Evolutionary conservation across 1,140 invertebrate genomes (phyloP), one percentile per base, ranked within the genome.

Genomic region (Himalopsyche phryganea): DNA sequence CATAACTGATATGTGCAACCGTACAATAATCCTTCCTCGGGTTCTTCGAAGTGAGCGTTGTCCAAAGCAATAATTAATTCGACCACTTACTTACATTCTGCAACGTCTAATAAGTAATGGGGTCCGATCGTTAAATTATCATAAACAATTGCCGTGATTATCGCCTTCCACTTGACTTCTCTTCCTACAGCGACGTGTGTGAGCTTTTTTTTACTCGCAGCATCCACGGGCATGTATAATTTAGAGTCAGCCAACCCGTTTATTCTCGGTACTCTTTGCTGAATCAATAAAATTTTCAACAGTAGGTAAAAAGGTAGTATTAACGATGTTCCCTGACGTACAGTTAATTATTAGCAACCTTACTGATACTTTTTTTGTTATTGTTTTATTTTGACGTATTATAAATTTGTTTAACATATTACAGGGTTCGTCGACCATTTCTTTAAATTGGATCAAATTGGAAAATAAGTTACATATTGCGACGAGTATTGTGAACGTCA

Each of bases 71-170:
- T 18, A 41, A 41, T 41, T 41, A 41, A 41, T 41, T 41, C 40
- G 40, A 41, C 17, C 44, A 6, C 18, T 46, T 46, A 17, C 23
- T 19, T 32, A 50, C 13, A 20, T 13, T 33, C 14, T 28, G 36
- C 36, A n/a, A 14, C 6, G 11, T 42, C 50, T 41, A 52, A 52
- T 28, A 28, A 28, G 23, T 28, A 28, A 28, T 28, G 23, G 23
- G 23, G 23, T 28, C 23, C 19, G 44, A 41, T 48, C 33, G 45
- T 48, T 36, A 48, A 56, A 56, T 56, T 56, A 56, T 48, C 53
- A 56, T 56, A 56, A 56, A 48, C 28, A 48, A 56, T 56, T 48
- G 53, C 13, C 20, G 50, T 20, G 42, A 46, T 54, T 54, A 46
- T 46, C 41, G 28, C 19, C 15, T 40, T 28, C 23, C n/a, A n/a